Percentiles rank a stretch among this genome's conserved stretches.
Conservation (phyloP, 2,113 vertebrate genomes). For the Hippotragus niger region DNA sequence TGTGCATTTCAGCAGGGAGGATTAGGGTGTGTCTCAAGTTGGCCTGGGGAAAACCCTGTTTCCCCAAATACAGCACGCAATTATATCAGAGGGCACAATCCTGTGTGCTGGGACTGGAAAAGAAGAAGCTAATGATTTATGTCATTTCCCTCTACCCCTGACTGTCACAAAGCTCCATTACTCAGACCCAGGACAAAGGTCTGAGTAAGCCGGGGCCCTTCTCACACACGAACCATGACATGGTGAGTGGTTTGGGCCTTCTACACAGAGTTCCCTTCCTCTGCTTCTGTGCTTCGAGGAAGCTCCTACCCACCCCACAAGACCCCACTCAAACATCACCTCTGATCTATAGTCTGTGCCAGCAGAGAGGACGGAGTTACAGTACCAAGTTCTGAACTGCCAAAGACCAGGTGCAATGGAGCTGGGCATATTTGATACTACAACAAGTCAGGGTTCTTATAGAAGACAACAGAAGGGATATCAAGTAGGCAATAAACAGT, state of each 20-base stretch:
- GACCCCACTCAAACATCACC: background rate
- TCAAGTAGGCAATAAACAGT: background rate
- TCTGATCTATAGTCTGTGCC: background rate
- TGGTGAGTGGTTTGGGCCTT: background rate
- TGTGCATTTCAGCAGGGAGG: conserved; percentile 44
- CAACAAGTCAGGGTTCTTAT: background rate
- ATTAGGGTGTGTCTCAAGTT: conserved; percentile 48
- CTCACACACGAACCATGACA: background rate
- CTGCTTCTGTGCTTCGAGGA: background rate
- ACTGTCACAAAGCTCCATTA: conserved; percentile 42
- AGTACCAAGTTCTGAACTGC: background rate
- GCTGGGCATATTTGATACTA: background rate
- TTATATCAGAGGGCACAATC: conserved; percentile 11
- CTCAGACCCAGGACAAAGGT: conserved; percentile 34
- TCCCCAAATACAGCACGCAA: conserved; percentile 29
- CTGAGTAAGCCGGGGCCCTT: background rate
- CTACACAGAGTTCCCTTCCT: background rate
- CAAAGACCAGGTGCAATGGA: background rate
- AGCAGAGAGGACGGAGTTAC: background rate
- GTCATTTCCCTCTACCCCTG: background rate
- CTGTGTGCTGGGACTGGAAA: conserved; percentile 2
- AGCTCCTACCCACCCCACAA: background rate
- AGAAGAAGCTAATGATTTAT: conserved; percentile 61
- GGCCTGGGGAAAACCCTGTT: conserved; percentile 25
- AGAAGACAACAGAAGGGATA: background rate